A percentile compares a stretch with the other conserved stretches of the same genome.
These are phyloP conservation scores for Porphyrio hochstetteri DNA, from an alignment of 2,113 vertebrate species.

Conservation along the genomic window DNA sequence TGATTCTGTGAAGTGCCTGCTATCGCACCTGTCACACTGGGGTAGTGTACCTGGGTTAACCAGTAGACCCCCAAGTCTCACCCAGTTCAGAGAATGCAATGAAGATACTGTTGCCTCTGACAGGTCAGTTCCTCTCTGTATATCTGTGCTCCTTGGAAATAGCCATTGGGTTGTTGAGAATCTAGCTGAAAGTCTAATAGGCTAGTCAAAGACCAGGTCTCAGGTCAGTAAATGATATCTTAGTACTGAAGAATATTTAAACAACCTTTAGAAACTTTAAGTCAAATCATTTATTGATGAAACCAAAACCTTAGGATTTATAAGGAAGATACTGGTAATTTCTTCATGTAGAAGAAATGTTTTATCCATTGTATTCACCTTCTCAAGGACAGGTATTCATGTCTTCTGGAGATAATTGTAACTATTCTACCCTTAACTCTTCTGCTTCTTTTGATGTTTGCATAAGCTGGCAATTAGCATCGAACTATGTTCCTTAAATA, in stretches of 20 bases:
- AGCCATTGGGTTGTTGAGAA: neutral
- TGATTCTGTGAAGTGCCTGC: neutral
- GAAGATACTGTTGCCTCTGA: neutral
- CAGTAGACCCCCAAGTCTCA: accelerated
- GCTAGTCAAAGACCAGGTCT: neutral
- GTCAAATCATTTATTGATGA: neutral
- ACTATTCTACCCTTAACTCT: neutral
- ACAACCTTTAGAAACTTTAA: neutral
- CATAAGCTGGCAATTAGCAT: neutral
- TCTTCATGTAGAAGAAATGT: neutral
- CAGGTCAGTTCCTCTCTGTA: neutral
- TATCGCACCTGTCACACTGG: accelerated
- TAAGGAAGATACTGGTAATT: neutral
- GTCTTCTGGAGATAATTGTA: neutral
- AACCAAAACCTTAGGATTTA: neutral
- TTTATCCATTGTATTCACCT: neutral
- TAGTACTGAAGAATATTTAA: neutral
- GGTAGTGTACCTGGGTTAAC: neutral
- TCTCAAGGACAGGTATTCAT: neutral
- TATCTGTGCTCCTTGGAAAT: neutral
- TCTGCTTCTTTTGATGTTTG: neutral
- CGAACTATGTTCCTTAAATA: neutral
- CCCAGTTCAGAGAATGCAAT: neutral
- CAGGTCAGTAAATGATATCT: neutral
- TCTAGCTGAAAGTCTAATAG: neutral